Evolutionary conservation across 1,140 invertebrate genomes (phyloP), one percentile per base, ranked within the genome.

Genomic region (Drosophila yakuba): DNA sequence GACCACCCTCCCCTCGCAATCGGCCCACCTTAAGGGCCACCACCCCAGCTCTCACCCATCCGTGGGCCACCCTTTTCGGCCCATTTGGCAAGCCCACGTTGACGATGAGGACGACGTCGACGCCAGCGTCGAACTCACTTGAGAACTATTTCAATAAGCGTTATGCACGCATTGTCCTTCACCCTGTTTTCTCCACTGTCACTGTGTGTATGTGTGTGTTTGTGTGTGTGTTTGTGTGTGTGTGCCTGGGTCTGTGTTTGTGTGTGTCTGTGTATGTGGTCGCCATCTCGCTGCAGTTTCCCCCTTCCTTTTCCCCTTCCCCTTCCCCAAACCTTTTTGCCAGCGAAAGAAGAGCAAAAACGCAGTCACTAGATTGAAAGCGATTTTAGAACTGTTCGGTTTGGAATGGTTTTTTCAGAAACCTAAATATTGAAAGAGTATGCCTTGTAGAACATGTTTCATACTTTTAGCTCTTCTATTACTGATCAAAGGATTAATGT

Each of bases 121-220:
- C 73, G 67, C 64, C 67, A 71, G 67, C 67, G 76, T 72, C 67
- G 83, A 76, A 86, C 79, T 88, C 84, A 89, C 84, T 88, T 88
- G 67, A 89, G 76, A 88, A 88, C 84, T 88, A 88, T 88, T 88
- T 88, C 84, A 88, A 88, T 88, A 89, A 88, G 77, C 84, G 84
- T 84, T 83, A 80, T 78, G 84, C 83, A 82, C 83, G 84, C 76
- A 76, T 80, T 89, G 80, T 88, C 84, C 84, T 88, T 88, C 84
- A 89, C 84, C 84, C 84, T 88, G 72, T 88, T 89, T 88, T 78
- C 57, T 60, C 61, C 41, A 51, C 78, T 48, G 50, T 57, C 72
- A 41, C 52, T 47, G 56, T 56, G 63, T 74, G 36, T 60, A 55
- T 36, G 8, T 43, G 35, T 38, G 2, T 38, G 36, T 8, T 1